Evolutionary conservation across 2,113 vertebrate genomes (phyloP).

Genomic region (Hoplias malabaricus): DNA sequence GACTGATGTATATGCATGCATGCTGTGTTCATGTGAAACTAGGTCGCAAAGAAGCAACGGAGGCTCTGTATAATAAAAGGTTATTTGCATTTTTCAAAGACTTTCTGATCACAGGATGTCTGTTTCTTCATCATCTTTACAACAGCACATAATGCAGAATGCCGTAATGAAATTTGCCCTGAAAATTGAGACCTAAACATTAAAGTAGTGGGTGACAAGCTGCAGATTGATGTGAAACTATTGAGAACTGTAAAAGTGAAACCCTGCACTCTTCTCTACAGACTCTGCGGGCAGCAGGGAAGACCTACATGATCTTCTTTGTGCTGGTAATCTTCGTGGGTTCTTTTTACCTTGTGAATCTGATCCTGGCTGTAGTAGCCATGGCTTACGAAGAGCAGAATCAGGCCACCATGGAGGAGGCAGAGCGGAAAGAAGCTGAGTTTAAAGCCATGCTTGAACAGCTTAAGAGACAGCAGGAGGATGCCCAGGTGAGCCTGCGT

Average conservation of each 20-base stretch:
- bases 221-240: background rate
- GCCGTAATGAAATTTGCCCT: no score
- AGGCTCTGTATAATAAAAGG: conserved; percentile 17
- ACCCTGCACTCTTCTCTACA: conserved; percentile 50
- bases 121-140: background rate
- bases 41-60: conserved; percentile 50
- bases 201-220: no score
- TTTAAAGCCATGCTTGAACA: conserved; percentile 98
- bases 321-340: conserved; percentile 98
- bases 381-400: conserved; percentile 99
- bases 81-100: conserved; percentile 11
- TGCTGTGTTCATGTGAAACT: conserved; percentile 43
- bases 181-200: no score
- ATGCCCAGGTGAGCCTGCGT: conserved; percentile 82
- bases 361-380: conserved; percentile 97
- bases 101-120: background rate
- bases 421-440: conserved; percentile 93
- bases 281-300: conserved; percentile 95
- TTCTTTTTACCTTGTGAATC: conserved; percentile 96
- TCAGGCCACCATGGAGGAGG: conserved; percentile 95
- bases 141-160: no score
- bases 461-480: conserved; percentile 91
- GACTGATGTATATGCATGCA: background rate
- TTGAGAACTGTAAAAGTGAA: no score
- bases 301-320: conserved; percentile 99